A percentile compares a stretch with the other conserved stretches of the same genome.
Conservation (phyloP, 1,140 invertebrate species). For the Hypsibius dujardini region DNA sequence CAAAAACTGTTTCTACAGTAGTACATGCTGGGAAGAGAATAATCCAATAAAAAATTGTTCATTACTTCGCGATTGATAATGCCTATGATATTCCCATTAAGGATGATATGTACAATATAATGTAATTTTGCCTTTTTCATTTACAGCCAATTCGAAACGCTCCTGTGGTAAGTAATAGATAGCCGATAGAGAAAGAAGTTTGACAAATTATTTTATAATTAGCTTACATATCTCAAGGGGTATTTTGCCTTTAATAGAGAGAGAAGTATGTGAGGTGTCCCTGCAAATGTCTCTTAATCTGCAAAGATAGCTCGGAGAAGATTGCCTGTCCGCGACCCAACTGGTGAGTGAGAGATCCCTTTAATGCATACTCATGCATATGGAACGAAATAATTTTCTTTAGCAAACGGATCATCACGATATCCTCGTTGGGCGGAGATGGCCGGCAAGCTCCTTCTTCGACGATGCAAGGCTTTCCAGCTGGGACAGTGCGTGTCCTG, state of each 20-base stretch:
- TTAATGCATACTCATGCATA: not conserved
- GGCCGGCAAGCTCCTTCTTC: too few species aligned
- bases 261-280: not conserved
- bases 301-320: not conserved
- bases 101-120: too few species aligned
- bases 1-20: too few species aligned
- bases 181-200: too few species aligned
- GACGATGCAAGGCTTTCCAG: not conserved
- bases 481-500: not conserved
- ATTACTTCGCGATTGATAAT: too few species aligned
- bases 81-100: too few species aligned
- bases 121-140: too few species aligned
- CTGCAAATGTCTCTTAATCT: not conserved
- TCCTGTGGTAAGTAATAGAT: not conserved
- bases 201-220: too few species aligned
- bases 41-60: too few species aligned
- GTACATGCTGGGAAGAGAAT: too few species aligned
- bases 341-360: not conserved
- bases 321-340: not conserved
- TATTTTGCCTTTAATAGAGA: not conserved
- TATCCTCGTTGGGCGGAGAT: not conserved
- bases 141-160: slow-evolving; percentile 5
- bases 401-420: slow-evolving; percentile 1
- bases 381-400: too few species aligned
- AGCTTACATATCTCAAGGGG: too few species aligned